Evolutionary conservation across 2,113 vertebrate species (phyloP).

Genomic region (Ochotona curzoniae): DNA sequence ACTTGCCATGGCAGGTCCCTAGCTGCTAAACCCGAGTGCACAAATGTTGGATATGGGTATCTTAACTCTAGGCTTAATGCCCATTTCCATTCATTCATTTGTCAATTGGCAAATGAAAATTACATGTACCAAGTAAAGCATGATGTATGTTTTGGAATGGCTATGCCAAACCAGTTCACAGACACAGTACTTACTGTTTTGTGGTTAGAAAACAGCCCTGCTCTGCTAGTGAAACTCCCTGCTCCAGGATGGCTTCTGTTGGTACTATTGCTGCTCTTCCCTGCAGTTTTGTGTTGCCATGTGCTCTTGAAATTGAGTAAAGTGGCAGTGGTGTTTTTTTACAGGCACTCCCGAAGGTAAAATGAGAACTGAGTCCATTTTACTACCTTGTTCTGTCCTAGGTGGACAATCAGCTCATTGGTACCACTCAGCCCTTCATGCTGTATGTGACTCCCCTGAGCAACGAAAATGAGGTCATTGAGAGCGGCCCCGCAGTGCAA

Average conservation of each 20-base stretch:
- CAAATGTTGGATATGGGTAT: too few species aligned
- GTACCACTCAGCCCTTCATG: conserved; percentile 94
- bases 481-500: conserved; percentile 92
- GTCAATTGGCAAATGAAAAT: not conserved
- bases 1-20: too few species aligned
- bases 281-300: not conserved
- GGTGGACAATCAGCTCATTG: conserved; percentile 98
- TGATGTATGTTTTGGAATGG: not conserved
- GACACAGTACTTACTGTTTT: not conserved
- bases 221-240: not conserved
- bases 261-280: not conserved
- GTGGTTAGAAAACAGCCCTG: not conserved
- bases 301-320: not conserved
- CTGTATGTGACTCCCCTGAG: conserved; percentile 92
- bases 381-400: conserved; percentile 67
- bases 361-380: not conserved
- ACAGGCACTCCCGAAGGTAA: not conserved
- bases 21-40: too few species aligned
- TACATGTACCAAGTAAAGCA: not conserved
- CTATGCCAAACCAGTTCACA: not conserved
- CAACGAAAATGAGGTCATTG: conserved; percentile 86
- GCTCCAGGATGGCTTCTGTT: not conserved
- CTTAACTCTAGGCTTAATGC: too few species aligned
- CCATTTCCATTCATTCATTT: not conserved
- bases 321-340: not conserved